A percentile compares a stretch with the other conserved stretches of the same genome.
These are phyloP conservation scores for Dioctria rufipes DNA, from an alignment of 2,888 invertebrate genomes.

Conservation along the genomic window DNA sequence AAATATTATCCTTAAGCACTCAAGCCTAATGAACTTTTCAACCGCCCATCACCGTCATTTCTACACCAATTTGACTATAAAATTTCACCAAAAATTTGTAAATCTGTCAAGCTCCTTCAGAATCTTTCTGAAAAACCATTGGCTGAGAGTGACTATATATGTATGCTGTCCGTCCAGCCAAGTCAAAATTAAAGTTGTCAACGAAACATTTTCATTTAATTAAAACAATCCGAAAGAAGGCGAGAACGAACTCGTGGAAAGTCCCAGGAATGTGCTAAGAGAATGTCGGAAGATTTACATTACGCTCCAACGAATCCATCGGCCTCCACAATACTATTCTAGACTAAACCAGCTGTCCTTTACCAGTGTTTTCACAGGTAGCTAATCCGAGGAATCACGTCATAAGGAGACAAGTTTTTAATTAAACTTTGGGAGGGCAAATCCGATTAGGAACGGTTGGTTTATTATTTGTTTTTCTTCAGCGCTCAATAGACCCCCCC, in stretches of 20 bases:
- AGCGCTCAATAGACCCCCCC: not conserved
- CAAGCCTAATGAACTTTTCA: constrained; percentile 42
- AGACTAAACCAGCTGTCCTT: constrained; percentile 44
- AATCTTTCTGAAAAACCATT: not conserved
- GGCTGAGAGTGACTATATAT: not conserved
- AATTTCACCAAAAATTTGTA: constrained; percentile 5
- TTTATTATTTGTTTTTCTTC: constrained; percentile 39
- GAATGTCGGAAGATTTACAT: constrained; percentile 45
- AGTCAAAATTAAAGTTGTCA: constrained; percentile 50
- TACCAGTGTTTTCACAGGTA: constrained; percentile 47
- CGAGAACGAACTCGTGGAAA: constrained; percentile 15
- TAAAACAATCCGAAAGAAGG: constrained; percentile 42
- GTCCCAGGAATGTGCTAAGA: constrained; percentile 15
- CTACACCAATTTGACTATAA: constrained; percentile 9
- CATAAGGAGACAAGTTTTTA: constrained; percentile 54
- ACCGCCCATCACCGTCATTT: not conserved
- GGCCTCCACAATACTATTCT: constrained; percentile 24
- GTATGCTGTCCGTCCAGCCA: not conserved
- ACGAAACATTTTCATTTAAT: constrained; percentile 50
- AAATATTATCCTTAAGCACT: constrained; percentile 2
- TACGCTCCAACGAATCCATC: constrained; percentile 40
- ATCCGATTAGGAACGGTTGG: constrained; percentile 46
- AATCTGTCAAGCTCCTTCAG: not conserved
- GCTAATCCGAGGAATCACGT: constrained; percentile 51
- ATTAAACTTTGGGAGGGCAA: constrained; percentile 51